phyloP scores from a whole-genome alignment of 1,140 invertebrate species.

The Drosophila baimaii region DNA sequence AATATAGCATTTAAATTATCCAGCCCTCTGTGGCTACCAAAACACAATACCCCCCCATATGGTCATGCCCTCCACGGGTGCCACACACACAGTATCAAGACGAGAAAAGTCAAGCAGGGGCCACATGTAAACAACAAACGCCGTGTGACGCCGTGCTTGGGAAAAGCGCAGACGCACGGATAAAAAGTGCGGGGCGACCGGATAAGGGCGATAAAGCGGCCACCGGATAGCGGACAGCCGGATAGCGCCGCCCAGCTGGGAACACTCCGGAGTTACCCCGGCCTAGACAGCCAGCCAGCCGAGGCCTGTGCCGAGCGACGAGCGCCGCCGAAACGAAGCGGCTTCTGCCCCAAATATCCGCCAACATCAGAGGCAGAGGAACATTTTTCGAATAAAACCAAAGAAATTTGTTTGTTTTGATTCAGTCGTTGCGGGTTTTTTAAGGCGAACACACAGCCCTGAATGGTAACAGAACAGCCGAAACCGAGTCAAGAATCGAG shows the following conservation, averaged over 20 bases:
- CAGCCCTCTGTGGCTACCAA: too few species aligned
- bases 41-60: background rate
- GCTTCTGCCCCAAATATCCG: conserved; percentile 33
- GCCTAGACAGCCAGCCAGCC: too few species aligned
- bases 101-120: conserved; percentile 35
- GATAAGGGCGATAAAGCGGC: conserved; percentile 43
- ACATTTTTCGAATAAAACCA: conserved; percentile 78
- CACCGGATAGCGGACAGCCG: conserved; percentile 34
- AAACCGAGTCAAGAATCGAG: conserved; percentile 14
- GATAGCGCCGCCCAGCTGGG: conserved; percentile 48
- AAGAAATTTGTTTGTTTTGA: conserved; percentile 83
- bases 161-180: conserved; percentile 66
- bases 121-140: conserved; percentile 57
- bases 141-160: too few species aligned
- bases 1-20: too few species aligned
- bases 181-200: conserved; percentile 34
- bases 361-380: conserved; percentile 32
- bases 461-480: conserved; percentile 24
- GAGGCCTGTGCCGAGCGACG: conserved; percentile 8
- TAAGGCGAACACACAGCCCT: conserved; percentile 65
- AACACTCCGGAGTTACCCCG: conserved; percentile 47
- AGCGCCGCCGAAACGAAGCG: conserved; percentile 13
- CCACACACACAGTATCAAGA: background rate
- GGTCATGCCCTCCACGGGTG: background rate
- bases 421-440: conserved; percentile 84